These are phyloP conservation scores for Dolichoris vasculosae DNA, from an alignment of 1,140 invertebrate genomes.

Conservation along the genomic window DNA sequence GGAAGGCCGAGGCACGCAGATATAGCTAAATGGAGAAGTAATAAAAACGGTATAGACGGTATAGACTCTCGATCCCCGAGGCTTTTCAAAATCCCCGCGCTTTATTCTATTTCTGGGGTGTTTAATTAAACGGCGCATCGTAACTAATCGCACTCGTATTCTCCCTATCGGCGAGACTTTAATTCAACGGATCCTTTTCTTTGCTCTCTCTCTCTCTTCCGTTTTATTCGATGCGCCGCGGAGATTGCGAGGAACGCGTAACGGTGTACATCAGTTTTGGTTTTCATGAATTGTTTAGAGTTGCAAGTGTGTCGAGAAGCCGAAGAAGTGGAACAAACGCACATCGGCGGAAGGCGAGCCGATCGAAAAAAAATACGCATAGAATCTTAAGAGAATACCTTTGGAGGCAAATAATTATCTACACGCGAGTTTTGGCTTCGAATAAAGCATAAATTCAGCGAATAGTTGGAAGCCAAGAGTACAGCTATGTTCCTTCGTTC, in stretches of 20 bases:
- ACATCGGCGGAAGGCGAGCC: neutral
- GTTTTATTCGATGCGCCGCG: neutral
- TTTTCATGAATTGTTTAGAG: slow-evolving; percentile 43
- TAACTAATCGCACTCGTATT: neutral
- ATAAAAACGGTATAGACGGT: slow-evolving; percentile 10
- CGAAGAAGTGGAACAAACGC: neutral
- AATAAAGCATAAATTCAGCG: neutral
- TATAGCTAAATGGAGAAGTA: neutral
- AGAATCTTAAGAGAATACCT: neutral
- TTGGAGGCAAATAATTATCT: neutral
- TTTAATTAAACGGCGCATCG: neutral
- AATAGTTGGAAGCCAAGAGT: neutral
- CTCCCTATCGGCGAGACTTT: neutral
- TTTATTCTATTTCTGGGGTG: neutral
- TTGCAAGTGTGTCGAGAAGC: neutral
- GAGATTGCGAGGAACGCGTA: neutral
- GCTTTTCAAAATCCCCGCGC: neutral
- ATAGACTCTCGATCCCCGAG: neutral
- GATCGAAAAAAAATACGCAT: neutral
- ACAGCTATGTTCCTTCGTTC: neutral
- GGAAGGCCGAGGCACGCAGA: neutral
- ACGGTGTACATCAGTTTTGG: slow-evolving; percentile 19
- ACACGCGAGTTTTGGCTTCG: neutral
- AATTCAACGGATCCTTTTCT: neutral
- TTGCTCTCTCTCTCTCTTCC: neutral